Percentiles rank a stretch among this genome's conserved stretches.
phyloP scores from a whole-genome alignment of 2,113 vertebrate species.

The Myotis brandtii region DNA sequence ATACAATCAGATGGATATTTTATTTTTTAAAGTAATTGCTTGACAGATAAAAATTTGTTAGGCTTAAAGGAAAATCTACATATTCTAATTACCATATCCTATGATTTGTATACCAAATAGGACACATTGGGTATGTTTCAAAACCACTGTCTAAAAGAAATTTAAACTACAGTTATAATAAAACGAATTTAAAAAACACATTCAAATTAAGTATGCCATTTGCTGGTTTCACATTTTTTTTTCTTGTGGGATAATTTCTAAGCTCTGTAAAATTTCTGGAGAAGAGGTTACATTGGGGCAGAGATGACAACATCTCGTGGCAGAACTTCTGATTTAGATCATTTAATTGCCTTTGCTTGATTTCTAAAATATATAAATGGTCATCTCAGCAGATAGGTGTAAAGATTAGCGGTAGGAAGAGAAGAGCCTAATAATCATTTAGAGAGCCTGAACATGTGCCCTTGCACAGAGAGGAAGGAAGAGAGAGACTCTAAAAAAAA shows the following conservation, averaged over 20 bases:
- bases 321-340: slow-evolving; percentile 26
- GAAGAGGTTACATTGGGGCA: slow-evolving; percentile 10
- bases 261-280: background rate
- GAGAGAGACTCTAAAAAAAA: background rate
- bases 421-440: background rate
- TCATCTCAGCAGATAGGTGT: background rate
- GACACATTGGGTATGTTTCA: background rate
- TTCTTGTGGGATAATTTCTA: slow-evolving; percentile 18
- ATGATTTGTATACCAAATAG: slow-evolving; percentile 23
- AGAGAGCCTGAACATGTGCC: background rate
- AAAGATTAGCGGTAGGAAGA: background rate
- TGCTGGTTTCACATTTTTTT: slow-evolving; percentile 9
- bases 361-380: slow-evolving; percentile 1
- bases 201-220: background rate
- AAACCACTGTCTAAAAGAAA: background rate
- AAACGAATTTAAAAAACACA: background rate
- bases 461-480: background rate
- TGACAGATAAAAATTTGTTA: background rate
- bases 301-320: background rate
- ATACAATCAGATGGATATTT: background rate
- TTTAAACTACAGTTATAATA: background rate
- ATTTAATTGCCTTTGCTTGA: slow-evolving; percentile 41
- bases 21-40: slow-evolving; percentile 27
- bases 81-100: slow-evolving; percentile 46
- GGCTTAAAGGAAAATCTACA: slow-evolving; percentile 14